Evolutionary conservation across 2,888 invertebrate species (phyloP).

Genomic region (Nymphalis urticae): DNA sequence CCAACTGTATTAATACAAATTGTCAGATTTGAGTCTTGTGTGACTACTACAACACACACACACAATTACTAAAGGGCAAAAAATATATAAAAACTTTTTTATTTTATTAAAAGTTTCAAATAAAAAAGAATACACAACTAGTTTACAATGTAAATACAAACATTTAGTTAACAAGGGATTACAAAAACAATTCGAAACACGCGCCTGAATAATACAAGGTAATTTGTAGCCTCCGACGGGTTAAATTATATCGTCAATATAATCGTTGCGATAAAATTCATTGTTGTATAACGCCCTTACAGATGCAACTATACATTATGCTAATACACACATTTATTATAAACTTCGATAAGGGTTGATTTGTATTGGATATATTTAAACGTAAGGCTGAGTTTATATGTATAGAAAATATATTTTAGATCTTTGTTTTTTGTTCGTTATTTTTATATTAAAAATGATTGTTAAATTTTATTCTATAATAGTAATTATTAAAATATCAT

Average conservation of each 20-base stretch:
- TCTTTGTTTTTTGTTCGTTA: too few relatives aligned
- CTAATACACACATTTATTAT: background rate
- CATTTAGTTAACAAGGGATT: background rate
- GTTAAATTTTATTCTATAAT: too few relatives aligned
- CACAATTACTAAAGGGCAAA: too few relatives aligned
- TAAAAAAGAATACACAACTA: too few relatives aligned
- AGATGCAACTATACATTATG: background rate
- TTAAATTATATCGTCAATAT: slow-evolving; percentile 33
- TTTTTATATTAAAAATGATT: too few relatives aligned
- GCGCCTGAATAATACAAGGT: background rate
- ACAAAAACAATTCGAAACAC: slow-evolving; percentile 5
- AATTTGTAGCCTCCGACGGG: slow-evolving; percentile 4
- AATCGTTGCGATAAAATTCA: slow-evolving; percentile 31
- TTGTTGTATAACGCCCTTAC: slow-evolving; percentile 26
- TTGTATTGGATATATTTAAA: background rate
- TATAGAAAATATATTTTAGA: background rate
- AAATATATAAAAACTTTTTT: too few relatives aligned
- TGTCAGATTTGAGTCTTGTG: too few relatives aligned
- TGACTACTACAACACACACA: too few relatives aligned
- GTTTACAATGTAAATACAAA: background rate
- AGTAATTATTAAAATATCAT: too few relatives aligned
- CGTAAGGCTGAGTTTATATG: background rate
- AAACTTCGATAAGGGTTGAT: background rate
- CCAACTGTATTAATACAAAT: too few relatives aligned
- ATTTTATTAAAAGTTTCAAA: too few relatives aligned